Percentiles rank a stretch among this genome's conserved stretches.
Evolutionary conservation across 2,113 vertebrate species (phyloP).

Genomic region (Rhinolophus sinicus): DNA sequence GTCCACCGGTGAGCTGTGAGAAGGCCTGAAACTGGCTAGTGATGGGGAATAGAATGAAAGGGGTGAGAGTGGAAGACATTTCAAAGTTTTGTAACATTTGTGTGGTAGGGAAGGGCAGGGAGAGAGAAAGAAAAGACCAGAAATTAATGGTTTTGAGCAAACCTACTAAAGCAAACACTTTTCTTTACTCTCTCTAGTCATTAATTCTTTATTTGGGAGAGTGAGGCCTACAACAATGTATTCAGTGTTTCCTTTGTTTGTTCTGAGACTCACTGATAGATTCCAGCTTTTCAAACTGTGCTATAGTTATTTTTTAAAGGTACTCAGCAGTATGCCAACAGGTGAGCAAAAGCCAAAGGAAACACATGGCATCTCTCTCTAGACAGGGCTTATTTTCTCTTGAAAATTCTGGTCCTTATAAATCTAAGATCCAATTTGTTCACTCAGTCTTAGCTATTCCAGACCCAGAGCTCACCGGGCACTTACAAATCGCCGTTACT

Average conservation of each 20-base stretch:
- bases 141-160: neutral
- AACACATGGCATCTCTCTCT: neutral
- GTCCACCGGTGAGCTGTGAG: neutral
- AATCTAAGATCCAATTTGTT: neutral
- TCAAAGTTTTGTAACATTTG: neutral
- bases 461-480: neutral
- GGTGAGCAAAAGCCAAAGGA: neutral
- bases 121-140: neutral
- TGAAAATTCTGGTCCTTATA: neutral
- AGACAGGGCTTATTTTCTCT: neutral
- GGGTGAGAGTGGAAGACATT: neutral
- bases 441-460: neutral
- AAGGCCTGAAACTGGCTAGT: neutral
- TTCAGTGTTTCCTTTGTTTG: neutral
- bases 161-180: neutral
- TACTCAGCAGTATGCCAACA: neutral
- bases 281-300: neutral
- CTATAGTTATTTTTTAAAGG: neutral
- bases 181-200: neutral
- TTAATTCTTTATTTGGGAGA: neutral
- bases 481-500: rapidly evolving
- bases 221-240: neutral
- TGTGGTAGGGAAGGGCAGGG: neutral
- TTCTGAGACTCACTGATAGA: neutral
- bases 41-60: neutral